These are phyloP conservation scores for Papilio dardanus DNA, from an alignment of 1,140 invertebrate species.

Conservation along the genomic window DNA sequence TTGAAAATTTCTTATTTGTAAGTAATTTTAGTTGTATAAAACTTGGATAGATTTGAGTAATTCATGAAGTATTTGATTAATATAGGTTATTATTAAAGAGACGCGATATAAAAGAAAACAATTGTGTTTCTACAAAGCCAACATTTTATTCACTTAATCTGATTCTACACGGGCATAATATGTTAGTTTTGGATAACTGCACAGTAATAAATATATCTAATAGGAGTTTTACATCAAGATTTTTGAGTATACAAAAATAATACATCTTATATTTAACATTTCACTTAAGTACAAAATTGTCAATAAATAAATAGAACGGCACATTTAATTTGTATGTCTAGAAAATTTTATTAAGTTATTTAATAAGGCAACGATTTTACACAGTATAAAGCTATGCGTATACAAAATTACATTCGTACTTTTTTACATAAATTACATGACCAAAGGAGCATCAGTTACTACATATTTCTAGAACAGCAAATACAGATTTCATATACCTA, in stretches of 20 bases:
- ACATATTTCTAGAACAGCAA: not conserved
- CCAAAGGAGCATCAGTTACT: not conserved
- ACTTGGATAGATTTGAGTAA: no score
- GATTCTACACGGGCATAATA: conserved; percentile 37
- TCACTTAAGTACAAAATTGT: conserved; percentile 28
- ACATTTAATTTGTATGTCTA: conserved; percentile 15
- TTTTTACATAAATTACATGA: not conserved
- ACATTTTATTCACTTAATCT: conserved; percentile 43
- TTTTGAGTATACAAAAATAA: conserved; percentile 32
- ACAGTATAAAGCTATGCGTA: conserved; percentile 6
- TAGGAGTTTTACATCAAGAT: conserved; percentile 30
- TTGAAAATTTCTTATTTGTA: no score
- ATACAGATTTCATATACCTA: no score
- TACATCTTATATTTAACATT: conserved; percentile 30
- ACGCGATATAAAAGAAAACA: conserved; percentile 20
- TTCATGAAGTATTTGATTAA: not conserved
- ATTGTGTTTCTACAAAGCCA: conserved; percentile 39
- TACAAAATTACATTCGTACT: not conserved
- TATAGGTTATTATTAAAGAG: no score
- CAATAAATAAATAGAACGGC: conserved; percentile 34
- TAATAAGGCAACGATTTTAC: conserved; percentile 56
- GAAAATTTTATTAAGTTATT: conserved; percentile 24
- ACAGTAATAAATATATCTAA: conserved; percentile 32
- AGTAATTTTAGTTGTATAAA: no score
- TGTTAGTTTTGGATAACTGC: conserved; percentile 32